These are phyloP conservation scores for Pomatorhinus ruficollis DNA, from an alignment of 2,113 vertebrate genomes.

Conservation along the genomic window DNA sequence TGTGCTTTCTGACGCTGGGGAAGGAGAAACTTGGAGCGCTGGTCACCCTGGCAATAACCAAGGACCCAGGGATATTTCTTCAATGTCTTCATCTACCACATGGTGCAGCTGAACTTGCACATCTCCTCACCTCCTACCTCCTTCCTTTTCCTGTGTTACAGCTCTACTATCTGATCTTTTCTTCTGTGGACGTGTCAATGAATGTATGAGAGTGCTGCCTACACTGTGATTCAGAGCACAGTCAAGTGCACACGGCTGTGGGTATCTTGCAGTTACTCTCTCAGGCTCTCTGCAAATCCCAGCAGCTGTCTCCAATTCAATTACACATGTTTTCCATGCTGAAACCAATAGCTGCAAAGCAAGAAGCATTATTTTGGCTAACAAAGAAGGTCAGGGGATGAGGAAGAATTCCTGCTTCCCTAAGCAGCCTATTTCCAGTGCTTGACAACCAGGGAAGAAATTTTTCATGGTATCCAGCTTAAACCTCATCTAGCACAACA, in stretches of 20 bases:
- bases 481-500: not conserved
- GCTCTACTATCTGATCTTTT: not conserved
- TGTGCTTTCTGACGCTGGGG: not conserved
- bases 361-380: not conserved
- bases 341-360: not conserved
- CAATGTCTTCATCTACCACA: not conserved
- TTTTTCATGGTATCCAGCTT: not conserved
- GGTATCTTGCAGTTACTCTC: not conserved
- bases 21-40: not conserved
- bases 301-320: not conserved
- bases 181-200: not conserved
- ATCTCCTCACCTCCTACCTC: not conserved
- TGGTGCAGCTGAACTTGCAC: not conserved
- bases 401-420: not conserved
- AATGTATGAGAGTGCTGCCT: not conserved
- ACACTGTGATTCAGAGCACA: not conserved
- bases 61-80: not conserved
- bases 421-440: not conserved
- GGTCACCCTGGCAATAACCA: not conserved
- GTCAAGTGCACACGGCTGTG: not conserved
- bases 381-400: not conserved
- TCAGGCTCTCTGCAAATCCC: slow-evolving; percentile 7
- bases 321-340: not conserved
- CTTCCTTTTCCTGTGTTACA: not conserved
- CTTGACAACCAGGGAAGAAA: not conserved